These are phyloP conservation scores for Drosophila insularis DNA, from an alignment of 1,140 invertebrate genomes.

Conservation along the genomic window DNA sequence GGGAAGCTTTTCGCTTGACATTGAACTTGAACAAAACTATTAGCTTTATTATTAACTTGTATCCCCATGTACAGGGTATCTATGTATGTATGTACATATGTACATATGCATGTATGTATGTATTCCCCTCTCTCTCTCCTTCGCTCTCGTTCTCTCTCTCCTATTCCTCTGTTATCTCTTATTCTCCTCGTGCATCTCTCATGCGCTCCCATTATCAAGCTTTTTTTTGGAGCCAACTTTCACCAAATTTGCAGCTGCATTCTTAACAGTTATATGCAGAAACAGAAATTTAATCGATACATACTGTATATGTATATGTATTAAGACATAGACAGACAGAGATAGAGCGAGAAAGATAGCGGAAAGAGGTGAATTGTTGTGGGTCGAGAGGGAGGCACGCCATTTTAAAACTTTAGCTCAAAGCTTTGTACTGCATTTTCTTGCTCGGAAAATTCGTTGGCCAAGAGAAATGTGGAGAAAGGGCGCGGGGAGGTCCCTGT, in stretches of 20 bases:
- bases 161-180: not conserved
- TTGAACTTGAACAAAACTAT: constrained; percentile 51
- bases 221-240: constrained; percentile 35
- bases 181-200: not conserved
- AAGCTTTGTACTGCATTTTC: constrained; percentile 57
- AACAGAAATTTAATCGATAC: constrained; percentile 24
- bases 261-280: constrained; percentile 48
- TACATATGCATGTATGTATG: too few relatives aligned
- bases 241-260: constrained; percentile 43
- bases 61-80: not conserved
- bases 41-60: constrained; percentile 10
- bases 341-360: constrained; percentile 23
- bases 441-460: not conserved
- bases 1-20: constrained; percentile 51
- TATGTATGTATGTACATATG: too few relatives aligned
- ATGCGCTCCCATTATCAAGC: constrained; percentile 13
- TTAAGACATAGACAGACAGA: constrained; percentile 10
- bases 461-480: too few relatives aligned
- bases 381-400: constrained; percentile 33
- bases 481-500: not conserved
- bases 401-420: constrained; percentile 73
- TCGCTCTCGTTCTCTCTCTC: constrained; percentile 2
- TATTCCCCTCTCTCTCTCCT: not conserved
- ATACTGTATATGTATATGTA: constrained; percentile 9
- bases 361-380: too few relatives aligned